Evolutionary conservation across 2,113 vertebrate genomes (phyloP).

Genomic region (Phalacrocorax aristotelis): DNA sequence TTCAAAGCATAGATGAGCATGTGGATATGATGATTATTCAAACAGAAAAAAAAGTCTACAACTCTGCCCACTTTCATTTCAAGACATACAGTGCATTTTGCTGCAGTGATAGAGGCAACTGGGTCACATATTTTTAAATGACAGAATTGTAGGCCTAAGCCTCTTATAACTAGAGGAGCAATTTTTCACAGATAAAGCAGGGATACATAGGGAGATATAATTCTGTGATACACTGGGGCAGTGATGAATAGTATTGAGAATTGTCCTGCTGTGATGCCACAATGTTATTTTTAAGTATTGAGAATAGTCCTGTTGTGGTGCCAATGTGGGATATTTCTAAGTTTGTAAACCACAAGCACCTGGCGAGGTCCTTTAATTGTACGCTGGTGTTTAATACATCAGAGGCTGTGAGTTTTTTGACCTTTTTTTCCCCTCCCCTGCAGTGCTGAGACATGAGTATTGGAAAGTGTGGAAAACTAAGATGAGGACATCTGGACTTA

Average conservation of each 20-base stretch:
- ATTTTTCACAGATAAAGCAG: background rate
- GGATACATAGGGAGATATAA: background rate
- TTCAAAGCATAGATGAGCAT: background rate
- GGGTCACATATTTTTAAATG: rapidly evolving
- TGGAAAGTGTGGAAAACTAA: background rate
- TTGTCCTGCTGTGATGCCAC: background rate
- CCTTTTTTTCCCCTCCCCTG: background rate
- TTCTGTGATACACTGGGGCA: background rate
- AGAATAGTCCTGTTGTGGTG: background rate
- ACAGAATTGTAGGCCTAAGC: background rate
- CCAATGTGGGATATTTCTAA: background rate
- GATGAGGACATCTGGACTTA: background rate
- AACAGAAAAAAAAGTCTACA: background rate
- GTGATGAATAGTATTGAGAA: background rate
- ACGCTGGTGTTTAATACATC: background rate
- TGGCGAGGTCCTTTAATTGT: background rate
- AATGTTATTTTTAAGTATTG: background rate
- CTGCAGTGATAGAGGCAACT: background rate
- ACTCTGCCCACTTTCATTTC: background rate
- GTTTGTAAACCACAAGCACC: background rate
- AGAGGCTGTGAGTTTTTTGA: background rate
- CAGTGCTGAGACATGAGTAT: background rate
- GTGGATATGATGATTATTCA: background rate
- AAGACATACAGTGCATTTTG: background rate
- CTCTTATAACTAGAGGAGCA: background rate